Conservation (phyloP, 2,797 vertebrate genomes). For the Silurus aristotelis region DNA sequence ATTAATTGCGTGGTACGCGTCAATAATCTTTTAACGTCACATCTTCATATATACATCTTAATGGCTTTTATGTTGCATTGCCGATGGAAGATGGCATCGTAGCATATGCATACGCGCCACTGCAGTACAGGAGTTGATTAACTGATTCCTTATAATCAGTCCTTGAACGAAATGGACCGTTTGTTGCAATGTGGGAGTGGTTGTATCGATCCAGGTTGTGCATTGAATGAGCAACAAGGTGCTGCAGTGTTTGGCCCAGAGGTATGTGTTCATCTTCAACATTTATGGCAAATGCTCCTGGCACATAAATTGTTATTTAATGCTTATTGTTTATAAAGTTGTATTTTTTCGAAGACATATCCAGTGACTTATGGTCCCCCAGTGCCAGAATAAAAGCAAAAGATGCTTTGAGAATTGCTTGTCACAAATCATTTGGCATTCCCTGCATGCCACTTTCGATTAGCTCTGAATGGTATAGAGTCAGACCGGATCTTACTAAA, state of each 20-base stretch:
- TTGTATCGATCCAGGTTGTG: slow-evolving; percentile 38
- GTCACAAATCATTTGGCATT: slow-evolving; percentile 21
- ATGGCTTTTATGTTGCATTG: slow-evolving; percentile 25
- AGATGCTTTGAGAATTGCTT: slow-evolving; percentile 4
- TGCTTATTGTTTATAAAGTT: neutral
- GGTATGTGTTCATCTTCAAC: slow-evolving; percentile 1
- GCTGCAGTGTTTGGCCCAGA: slow-evolving; percentile 5
- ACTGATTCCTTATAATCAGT: slow-evolving; percentile 41
- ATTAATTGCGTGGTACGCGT: neutral
- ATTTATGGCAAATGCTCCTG: slow-evolving; percentile 22
- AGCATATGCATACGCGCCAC: slow-evolving; percentile 22
- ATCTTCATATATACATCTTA: slow-evolving; percentile 13
- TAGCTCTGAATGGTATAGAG: slow-evolving; percentile 19
- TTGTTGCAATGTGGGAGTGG: slow-evolving; percentile 34
- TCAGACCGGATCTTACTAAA: slow-evolving; percentile 40
- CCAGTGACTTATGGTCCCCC: neutral
- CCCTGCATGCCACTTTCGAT: slow-evolving; percentile 25
- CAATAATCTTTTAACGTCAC: neutral
- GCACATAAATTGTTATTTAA: slow-evolving; percentile 7
- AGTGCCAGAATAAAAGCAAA: slow-evolving; percentile 1
- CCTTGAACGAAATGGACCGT: slow-evolving; percentile 36
- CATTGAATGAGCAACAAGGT: slow-evolving; percentile 32
- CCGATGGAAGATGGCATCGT: slow-evolving; percentile 31
- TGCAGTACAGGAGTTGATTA: slow-evolving; percentile 33
- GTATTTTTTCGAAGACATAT: neutral